These are phyloP conservation scores for Spongilla lacustris DNA, from an alignment of 37 sponge, comb jelly and placozoan species.

Conservation along the genomic window DNA sequence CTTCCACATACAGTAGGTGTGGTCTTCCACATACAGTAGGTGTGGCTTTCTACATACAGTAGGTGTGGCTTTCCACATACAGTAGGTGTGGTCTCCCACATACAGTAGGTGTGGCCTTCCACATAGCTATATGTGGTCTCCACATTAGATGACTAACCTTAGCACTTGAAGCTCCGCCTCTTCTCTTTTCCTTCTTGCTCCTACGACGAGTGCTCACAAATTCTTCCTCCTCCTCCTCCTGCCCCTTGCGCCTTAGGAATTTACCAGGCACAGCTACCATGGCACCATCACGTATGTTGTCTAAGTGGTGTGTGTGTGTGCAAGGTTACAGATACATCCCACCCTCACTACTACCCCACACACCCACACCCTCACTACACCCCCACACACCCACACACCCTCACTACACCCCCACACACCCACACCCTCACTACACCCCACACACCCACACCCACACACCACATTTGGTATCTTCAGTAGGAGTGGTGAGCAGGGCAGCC, in stretches of 20 bases:
- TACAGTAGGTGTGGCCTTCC: not conserved
- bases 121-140: no score
- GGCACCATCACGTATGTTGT: not conserved
- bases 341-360: no score
- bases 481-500: no score
- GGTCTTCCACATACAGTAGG: no score
- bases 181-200: not conserved
- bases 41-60: constrained; percentile 1
- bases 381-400: not conserved
- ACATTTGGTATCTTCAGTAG: no score
- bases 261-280: not conserved
- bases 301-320: not conserved
- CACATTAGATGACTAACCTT: not conserved
- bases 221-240: not conserved
- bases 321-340: no score
- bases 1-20: no score
- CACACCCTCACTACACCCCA: constrained; percentile 10
- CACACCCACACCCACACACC: not conserved
- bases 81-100: not conserved
- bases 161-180: not conserved
- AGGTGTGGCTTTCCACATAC: not conserved
- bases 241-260: not conserved
- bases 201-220: not conserved
- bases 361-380: no score
- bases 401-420: not conserved